Percentiles rank a stretch among this genome's conserved stretches.
These are phyloP conservation scores for Limnephilus lunatus DNA, from an alignment of 2,888 invertebrate genomes.

Conservation along the genomic window DNA sequence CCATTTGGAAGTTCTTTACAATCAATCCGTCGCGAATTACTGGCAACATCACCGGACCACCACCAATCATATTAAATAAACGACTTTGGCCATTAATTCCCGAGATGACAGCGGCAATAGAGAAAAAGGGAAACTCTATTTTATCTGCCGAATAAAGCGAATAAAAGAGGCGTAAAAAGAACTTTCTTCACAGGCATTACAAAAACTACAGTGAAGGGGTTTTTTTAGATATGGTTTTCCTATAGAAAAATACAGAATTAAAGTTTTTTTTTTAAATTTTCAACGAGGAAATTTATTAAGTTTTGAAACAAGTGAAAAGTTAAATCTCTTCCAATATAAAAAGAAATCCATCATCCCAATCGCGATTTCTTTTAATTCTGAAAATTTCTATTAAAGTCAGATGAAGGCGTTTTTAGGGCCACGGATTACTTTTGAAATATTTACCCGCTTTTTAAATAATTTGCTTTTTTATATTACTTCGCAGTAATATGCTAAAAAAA, in stretches of 20 bases:
- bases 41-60: constrained; percentile 11
- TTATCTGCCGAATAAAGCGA: constrained; percentile 13
- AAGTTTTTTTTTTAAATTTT: neutral
- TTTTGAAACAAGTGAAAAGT: neutral
- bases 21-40: constrained; percentile 21
- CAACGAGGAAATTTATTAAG: neutral
- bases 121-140: constrained; percentile 16
- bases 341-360: neutral
- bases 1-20: constrained; percentile 3
- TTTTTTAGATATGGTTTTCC: neutral
- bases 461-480: no score
- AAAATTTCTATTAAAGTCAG: no score
- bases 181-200: neutral
- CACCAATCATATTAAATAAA: constrained; percentile 19
- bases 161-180: constrained; percentile 14
- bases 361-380: no score
- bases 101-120: constrained; percentile 28
- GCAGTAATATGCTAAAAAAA: no score
- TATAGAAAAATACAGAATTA: neutral
- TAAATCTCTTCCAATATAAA: neutral
- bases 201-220: neutral
- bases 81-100: neutral
- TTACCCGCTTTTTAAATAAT: no score
- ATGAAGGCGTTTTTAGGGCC: no score
- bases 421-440: no score